Conservation (phyloP, 2,113 vertebrate genomes). For the Phrynosoma platyrhinos region DNA sequence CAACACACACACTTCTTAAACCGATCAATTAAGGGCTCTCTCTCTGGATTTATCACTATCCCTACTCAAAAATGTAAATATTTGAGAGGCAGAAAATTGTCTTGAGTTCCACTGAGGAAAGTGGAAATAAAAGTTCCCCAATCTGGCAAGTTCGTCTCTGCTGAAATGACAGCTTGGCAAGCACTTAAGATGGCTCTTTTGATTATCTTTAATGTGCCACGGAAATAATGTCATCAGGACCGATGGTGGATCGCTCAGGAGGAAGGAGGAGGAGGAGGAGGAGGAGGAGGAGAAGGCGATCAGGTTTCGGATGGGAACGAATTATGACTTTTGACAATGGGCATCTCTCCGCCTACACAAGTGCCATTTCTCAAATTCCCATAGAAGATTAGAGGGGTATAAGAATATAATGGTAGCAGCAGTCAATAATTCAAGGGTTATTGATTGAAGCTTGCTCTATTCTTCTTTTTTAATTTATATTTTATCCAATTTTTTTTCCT, state of each 20-base stretch:
- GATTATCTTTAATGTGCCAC: conserved; percentile 42
- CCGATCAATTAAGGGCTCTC: fast-evolving
- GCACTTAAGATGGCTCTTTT: conserved; percentile 20
- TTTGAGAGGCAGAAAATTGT: background rate
- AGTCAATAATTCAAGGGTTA: conserved; percentile 76
- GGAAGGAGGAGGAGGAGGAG: no score
- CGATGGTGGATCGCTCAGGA: conserved; percentile 28
- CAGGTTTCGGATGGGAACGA: conserved; percentile 56
- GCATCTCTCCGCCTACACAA: conserved; percentile 61
- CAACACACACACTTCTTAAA: background rate
- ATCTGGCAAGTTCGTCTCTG: conserved; percentile 7
- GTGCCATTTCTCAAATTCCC: conserved; percentile 57
- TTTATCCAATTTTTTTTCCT: conserved; percentile 64
- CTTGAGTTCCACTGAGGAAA: background rate
- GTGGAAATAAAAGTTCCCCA: background rate
- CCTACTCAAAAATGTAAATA: background rate
- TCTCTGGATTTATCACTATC: background rate
- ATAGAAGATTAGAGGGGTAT: conserved; percentile 54
- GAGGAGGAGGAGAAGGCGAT: conserved; percentile 22
- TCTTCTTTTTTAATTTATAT: conserved; percentile 76
- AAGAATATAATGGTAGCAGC: conserved; percentile 64
- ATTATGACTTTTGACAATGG: conserved; percentile 60
- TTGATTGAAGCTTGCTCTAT: conserved; percentile 73
- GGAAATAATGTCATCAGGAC: conserved; percentile 21
- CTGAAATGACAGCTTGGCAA: conserved; percentile 26